A percentile compares a stretch with the other conserved stretches of the same genome.
Conservation (phyloP, 2,797 vertebrate species). For the Scolopax bukidnonensis region DNA sequence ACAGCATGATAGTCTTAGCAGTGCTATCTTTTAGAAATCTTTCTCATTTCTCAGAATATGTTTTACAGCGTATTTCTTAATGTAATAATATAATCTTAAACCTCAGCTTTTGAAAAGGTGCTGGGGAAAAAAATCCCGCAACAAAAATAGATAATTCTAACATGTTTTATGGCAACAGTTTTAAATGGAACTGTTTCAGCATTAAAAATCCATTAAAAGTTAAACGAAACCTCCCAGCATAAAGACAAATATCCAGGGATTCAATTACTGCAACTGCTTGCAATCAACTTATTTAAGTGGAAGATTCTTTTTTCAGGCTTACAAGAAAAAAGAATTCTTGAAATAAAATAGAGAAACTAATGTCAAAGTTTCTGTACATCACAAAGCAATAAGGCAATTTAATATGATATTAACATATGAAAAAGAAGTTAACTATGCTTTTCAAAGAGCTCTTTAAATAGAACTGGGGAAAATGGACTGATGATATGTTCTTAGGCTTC, state of each 20-base stretch:
- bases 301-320: constrained; percentile 11
- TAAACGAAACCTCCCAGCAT: constrained; percentile 34
- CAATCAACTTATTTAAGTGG: constrained; percentile 43
- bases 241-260: constrained; percentile 63
- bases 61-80: not conserved
- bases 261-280: constrained; percentile 62
- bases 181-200: constrained; percentile 44
- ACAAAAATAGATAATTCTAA: constrained; percentile 21
- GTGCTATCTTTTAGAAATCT: not conserved
- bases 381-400: constrained; percentile 46
- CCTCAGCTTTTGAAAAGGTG: not conserved
- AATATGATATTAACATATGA: constrained; percentile 41
- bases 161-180: constrained; percentile 56
- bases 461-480: not conserved
- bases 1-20: not conserved
- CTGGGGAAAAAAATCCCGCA: not conserved
- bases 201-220: constrained; percentile 68
- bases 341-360: constrained; percentile 12
- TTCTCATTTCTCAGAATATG: not conserved
- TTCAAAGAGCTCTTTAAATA: constrained; percentile 36
- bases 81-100: not conserved
- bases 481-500: not conserved
- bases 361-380: constrained; percentile 27
- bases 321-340: constrained; percentile 18
- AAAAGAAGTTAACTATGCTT: constrained; percentile 34